Percentiles rank a stretch among this genome's conserved stretches.
Evolutionary conservation across 2,888 invertebrate genomes (phyloP).

Genomic region (Temnothorax ravouxi): DNA sequence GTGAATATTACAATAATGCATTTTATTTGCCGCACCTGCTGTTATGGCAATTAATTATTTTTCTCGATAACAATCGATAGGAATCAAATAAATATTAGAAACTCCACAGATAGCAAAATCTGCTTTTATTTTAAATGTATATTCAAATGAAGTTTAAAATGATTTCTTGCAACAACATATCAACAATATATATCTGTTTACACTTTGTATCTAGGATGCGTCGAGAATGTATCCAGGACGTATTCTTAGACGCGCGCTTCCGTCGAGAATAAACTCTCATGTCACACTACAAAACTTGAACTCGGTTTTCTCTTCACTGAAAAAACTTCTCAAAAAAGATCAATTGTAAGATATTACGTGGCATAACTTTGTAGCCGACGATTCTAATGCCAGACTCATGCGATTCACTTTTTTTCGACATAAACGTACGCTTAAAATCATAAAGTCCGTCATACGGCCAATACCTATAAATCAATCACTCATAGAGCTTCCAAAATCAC

Average conservation of each 20-base stretch:
- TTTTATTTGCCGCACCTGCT: not conserved
- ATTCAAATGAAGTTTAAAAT: constrained; percentile 45
- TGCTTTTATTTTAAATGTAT: constrained; percentile 50
- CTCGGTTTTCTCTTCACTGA: not conserved
- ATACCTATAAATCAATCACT: constrained; percentile 14
- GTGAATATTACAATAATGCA: not conserved
- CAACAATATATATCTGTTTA: constrained; percentile 1
- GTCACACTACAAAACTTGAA: not conserved
- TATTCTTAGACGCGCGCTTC: not conserved
- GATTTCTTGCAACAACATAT: constrained; percentile 5
- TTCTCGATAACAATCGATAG: not conserved
- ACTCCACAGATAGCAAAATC: constrained; percentile 29
- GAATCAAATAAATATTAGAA: constrained; percentile 11
- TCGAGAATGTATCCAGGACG: not conserved
- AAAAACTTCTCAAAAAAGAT: not conserved
- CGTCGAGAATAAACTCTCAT: constrained; percentile 11
- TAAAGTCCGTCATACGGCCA: not conserved
- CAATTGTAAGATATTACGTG: constrained; percentile 1
- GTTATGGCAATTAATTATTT: not conserved
- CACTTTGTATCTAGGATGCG: not conserved
- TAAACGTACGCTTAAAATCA: constrained; percentile 11
- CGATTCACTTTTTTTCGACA: not conserved
- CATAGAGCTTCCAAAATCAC: constrained; percentile 17
- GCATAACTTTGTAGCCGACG: not conserved
- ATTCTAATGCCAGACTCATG: not conserved